phyloP scores from a whole-genome alignment of 2,113 vertebrate genomes.

The Heliornis fulica region DNA sequence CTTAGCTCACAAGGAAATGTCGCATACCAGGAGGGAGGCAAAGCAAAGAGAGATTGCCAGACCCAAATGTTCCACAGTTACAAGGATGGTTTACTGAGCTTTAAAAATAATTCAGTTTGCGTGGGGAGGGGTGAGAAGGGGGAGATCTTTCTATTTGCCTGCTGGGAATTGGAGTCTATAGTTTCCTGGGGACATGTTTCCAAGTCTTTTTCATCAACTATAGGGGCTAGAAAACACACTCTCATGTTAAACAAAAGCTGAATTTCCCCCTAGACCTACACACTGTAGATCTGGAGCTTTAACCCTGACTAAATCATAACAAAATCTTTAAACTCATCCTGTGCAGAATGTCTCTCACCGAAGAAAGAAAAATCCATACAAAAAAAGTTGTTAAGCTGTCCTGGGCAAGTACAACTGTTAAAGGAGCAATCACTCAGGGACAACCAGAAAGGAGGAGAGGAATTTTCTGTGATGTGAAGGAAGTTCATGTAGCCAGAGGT shows the following conservation, averaged over 20 bases:
- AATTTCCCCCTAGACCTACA: background rate
- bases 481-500: background rate
- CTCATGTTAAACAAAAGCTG: background rate
- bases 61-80: background rate
- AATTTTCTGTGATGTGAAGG: background rate
- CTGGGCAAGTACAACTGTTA: background rate
- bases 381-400: background rate
- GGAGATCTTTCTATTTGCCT: background rate
- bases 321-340: background rate
- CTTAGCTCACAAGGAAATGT: background rate
- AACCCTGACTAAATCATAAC: constrained; percentile 6
- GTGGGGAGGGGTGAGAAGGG: background rate
- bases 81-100: background rate
- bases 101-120: constrained; percentile 23
- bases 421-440: background rate
- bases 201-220: constrained; percentile 3
- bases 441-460: constrained; percentile 1
- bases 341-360: background rate
- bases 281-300: background rate
- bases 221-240: constrained; percentile 18
- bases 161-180: background rate
- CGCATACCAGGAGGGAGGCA: background rate
- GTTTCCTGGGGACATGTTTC: background rate
- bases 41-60: background rate
- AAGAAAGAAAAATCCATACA: constrained; percentile 32